Base-by-base conservation (phyloP, 2,888 invertebrate genomes). In the Temnothorax unifasciatus region DNA sequence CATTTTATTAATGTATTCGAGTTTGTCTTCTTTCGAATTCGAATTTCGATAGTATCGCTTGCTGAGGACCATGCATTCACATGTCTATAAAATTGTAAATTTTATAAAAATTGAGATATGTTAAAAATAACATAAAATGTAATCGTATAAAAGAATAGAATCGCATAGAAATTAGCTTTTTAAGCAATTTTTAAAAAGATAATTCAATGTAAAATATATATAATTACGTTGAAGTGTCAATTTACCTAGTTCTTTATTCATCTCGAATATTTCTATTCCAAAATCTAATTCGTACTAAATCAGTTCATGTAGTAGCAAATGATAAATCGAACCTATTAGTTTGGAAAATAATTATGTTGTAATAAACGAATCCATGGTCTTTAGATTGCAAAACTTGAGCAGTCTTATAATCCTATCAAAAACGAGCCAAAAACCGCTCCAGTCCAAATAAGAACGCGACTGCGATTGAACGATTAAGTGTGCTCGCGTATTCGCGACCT, bases 21-120 rank as follows among this genome's bases (percentile, higher is more conserved):
- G 44, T 74, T 75, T 75, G 47, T 63, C 21, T 63, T 75, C 63
- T 75, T 63, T 75, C 18, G 25, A 18, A 54, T 44, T 74, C 61
- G 15, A 15, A 47, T 63, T 63, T 75, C 29, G n/a, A n/a, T 34
- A 34, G 5, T n/a, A 29, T 44, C 47, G 15, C 61, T 34, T 34
- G 15, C 34, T 47, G 34, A 75, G 9, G 21, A 63, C 15, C 63
- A 61, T 74, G 44, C n/a, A 61, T 61, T 74, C n/a, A 34, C 47
- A 34, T 47, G 41, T 74, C n/a, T 6, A 63, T n/a, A n/a, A 15
- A 61, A 3, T 44, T 15, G n/a, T 34, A 34, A 59, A 47, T 47
- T 47, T 63, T 47, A 47, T 75, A 44, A 61, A 59, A 74, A 74
- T n/a, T 50, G 13, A 25, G 2, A 34, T 21, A 38, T 38, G 38